Conservation (phyloP, 2,797 vertebrate genomes). For the Intellagama lesueurii region DNA sequence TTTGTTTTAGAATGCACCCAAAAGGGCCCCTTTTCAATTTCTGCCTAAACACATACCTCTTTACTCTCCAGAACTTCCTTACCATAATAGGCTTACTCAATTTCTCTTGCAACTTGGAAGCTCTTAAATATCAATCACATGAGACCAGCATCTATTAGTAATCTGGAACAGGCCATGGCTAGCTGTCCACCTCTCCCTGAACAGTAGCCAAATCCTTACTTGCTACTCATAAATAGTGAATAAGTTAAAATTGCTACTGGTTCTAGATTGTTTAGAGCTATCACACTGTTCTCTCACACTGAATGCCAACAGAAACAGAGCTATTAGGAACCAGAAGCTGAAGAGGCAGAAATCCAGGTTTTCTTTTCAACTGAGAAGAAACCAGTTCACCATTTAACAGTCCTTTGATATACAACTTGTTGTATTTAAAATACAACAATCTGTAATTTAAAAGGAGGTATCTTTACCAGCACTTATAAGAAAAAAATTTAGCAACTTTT, state of each 20-base stretch:
- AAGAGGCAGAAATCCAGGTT: no score
- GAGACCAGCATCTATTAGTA: conserved; percentile 7
- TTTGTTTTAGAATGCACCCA: neutral
- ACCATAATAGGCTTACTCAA: neutral
- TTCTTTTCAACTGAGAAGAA: neutral
- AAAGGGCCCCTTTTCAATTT: neutral
- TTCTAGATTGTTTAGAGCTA: neutral
- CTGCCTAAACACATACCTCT: neutral
- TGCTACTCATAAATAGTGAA: neutral
- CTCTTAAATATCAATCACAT: neutral
- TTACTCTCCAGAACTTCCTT: no score
- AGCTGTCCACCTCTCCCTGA: neutral
- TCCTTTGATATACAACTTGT: neutral
- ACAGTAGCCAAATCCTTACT: neutral
- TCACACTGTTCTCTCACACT: neutral
- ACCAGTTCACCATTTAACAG: neutral
- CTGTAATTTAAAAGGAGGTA: no score
- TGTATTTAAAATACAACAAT: no score
- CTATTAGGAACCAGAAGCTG: neutral
- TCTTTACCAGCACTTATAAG: no score
- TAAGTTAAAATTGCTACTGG: neutral
- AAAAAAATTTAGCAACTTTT: no score
- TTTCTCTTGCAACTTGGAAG: neutral
- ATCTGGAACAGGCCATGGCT: neutral
- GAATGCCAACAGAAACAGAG: neutral